phyloP scores from a whole-genome alignment of 37 sponge, comb jelly and placozoan genomes.

The Spongilla lacustris region DNA sequence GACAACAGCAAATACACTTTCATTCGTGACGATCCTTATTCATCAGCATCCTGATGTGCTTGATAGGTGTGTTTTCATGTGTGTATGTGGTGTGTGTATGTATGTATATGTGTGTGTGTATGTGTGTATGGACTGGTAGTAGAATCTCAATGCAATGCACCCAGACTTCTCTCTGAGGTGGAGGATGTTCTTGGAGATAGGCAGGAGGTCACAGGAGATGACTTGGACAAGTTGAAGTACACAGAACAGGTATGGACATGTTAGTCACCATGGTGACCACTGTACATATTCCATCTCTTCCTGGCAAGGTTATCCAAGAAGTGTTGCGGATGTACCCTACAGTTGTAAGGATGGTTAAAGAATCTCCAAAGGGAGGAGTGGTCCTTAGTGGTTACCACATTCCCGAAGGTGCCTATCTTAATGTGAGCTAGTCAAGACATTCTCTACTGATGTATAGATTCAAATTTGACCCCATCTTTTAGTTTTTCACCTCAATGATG shows the following conservation, averaged over 20 bases:
- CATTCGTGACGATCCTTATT: not conserved
- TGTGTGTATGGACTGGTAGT: not conserved
- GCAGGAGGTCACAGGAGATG: not conserved
- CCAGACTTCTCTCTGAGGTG: not conserved
- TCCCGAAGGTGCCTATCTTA: not conserved
- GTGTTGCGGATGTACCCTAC: not conserved
- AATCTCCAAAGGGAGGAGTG: conserved; percentile 4
- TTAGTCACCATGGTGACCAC: not conserved
- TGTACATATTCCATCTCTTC: not conserved
- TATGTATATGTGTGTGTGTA: not conserved
- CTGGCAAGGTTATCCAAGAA: not conserved
- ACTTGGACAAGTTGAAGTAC: conserved; percentile 3
- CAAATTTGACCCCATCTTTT: not conserved
- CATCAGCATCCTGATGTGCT: not conserved
- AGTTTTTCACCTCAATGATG: not conserved
- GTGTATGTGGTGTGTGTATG: not conserved
- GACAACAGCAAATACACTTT: conserved; percentile 3
- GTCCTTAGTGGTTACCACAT: conserved; percentile 7
- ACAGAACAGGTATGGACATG: not conserved
- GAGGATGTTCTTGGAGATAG: conserved; percentile 1
- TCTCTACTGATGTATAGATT: no score
- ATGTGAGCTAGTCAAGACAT: not conserved
- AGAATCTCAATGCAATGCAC: not conserved
- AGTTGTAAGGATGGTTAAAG: not conserved
- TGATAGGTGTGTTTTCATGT: not conserved